These are phyloP conservation scores for Porites divaricata DNA, from an alignment of 92 coral and sea anemone species.

Conservation along the genomic window DNA sequence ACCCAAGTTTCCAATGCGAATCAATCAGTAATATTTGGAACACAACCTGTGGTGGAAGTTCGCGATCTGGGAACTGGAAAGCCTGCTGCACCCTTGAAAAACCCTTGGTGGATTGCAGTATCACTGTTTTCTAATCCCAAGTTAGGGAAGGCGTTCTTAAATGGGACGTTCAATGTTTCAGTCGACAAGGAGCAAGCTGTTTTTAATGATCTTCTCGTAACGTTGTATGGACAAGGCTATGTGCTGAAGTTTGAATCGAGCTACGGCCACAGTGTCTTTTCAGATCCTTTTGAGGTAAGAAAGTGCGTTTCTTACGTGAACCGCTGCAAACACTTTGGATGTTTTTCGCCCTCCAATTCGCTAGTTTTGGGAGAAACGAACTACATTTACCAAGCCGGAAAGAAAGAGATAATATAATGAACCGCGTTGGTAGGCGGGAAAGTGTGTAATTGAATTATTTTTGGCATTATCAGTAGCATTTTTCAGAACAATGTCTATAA, in stretches of 20 bases:
- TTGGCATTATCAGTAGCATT: too few species aligned
- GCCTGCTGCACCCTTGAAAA: slow-evolving; percentile 78
- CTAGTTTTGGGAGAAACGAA: too few species aligned
- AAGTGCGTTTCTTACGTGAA: neutral
- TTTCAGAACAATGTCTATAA: too few species aligned
- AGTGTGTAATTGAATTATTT: too few species aligned
- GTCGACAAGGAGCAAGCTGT: slow-evolving; percentile 73
- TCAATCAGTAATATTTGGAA: slow-evolving; percentile 74
- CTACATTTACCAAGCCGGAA: too few species aligned
- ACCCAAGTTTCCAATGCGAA: slow-evolving; percentile 70
- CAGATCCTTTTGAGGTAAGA: slow-evolving; percentile 72
- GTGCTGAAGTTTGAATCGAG: slow-evolving; percentile 66
- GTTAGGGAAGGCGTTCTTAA: slow-evolving; percentile 58
- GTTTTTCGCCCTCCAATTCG: too few species aligned
- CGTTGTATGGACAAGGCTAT: slow-evolving; percentile 68
- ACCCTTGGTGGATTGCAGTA: slow-evolving; percentile 61
- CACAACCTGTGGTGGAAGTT: slow-evolving; percentile 86
- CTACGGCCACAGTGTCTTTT: slow-evolving; percentile 57
- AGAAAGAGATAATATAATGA: too few species aligned
- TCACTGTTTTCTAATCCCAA: slow-evolving; percentile 69
- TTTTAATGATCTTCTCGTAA: slow-evolving; percentile 72
- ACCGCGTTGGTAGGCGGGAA: too few species aligned
- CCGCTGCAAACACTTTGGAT: neutral
- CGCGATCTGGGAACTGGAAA: slow-evolving; percentile 80
- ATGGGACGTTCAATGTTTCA: slow-evolving; percentile 66